These are phyloP conservation scores for Stenchaetothrips biformis DNA, from an alignment of 2,888 invertebrate genomes.

Conservation along the genomic window DNA sequence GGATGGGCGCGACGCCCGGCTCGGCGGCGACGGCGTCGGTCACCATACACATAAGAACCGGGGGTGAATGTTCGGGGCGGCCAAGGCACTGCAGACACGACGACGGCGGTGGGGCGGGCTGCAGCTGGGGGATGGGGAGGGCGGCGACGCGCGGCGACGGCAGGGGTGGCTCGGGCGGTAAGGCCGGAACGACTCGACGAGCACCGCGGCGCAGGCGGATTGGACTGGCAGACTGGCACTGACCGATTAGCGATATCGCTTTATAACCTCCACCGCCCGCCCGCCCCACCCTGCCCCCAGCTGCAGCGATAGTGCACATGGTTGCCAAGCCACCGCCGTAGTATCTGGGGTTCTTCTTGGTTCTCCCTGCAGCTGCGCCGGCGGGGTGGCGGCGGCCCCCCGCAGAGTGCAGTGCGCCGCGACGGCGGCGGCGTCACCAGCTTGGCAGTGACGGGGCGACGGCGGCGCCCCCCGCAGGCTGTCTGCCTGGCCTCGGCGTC, in stretches of 20 bases:
- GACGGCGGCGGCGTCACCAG: no score
- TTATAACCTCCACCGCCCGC: constrained; percentile 7
- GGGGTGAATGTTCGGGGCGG: not conserved
- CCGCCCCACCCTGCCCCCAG: not conserved
- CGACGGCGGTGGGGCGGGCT: not conserved
- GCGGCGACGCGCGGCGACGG: not conserved
- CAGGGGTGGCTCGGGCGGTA: not conserved
- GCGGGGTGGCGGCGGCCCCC: no score
- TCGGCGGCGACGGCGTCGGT: not conserved
- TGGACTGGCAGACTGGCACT: not conserved
- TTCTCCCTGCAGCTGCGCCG: no score
- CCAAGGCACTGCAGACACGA: not conserved
- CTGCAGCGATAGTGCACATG: constrained; percentile 19
- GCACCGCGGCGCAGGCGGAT: not conserved
- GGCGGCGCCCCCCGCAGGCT: no score
- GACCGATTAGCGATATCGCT: constrained; percentile 21
- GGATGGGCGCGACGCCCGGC: not conserved
- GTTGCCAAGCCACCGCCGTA: not conserved
- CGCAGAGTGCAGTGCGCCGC: no score
- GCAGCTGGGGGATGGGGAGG: not conserved
- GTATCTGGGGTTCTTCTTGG: not conserved
- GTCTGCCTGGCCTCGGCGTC: no score
- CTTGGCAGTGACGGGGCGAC: no score
- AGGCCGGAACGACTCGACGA: not conserved
- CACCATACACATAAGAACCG: constrained; percentile 16